Evolutionary conservation across 2,888 invertebrate species (phyloP), one percentile per base, ranked within the genome.

Genomic region (Catocala sponsa): DNA sequence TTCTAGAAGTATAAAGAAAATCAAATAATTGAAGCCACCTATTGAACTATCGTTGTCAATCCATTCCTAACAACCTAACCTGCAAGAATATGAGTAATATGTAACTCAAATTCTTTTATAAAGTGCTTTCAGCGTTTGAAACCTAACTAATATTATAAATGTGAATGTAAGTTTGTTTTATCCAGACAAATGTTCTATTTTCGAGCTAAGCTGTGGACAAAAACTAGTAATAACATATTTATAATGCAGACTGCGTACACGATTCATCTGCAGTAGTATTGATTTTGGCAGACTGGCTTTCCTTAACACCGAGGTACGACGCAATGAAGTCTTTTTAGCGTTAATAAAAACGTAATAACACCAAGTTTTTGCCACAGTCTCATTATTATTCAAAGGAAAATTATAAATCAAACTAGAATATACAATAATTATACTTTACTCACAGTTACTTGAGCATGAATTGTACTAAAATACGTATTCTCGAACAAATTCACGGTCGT

Each of bases 401-500:
- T 6, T 44, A 12, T 38, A 25, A 10, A 41, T n/a, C 9, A 5
- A 9, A 5, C 35, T 9, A 6, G 35, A 38, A 9, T 9, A 38
- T 1, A 0, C 1, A 38, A 6, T 6, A 38, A 38, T 25, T 25
- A 38, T n/a, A 49, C 33, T 48, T 47, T 12, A 44, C 6, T 43
- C n/a, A 35, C 49, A 41, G 48, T 46, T 15, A 56, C 15, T 55
- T 51, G 44, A 53, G 48, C 38, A 56, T 65, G 46, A 51, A 50
- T 55, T 59, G 41, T 56, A 12, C 56, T 61, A 57, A 72, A 66
- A 56, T 56, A 63, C 41, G 49, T 53, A 7, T 56, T 66, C 58
- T 66, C 42, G 32, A 47, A 63, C 46, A 53, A 12, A 51, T 63
- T 12, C 63, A 63, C 9, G 72, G 73, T 12, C 63, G 47, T 49